Evolutionary conservation across 2,888 invertebrate species (phyloP).

Genomic region (Cantharis flavilabris): DNA sequence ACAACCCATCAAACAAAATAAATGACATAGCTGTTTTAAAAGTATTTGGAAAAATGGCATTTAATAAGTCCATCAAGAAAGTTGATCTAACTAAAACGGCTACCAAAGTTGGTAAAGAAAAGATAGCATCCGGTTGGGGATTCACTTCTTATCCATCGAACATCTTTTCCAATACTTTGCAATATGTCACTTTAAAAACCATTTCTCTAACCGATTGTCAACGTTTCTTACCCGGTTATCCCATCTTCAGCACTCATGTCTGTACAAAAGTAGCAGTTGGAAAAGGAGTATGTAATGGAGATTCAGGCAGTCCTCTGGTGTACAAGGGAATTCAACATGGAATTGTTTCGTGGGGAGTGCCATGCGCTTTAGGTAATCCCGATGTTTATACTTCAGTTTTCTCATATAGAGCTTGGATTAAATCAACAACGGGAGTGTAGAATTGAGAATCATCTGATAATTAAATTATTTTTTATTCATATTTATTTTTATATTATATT

Average conservation of each 20-base stretch:
- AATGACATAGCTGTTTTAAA: constrained; percentile 36
- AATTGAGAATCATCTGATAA: not conserved
- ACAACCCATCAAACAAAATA: constrained; percentile 42
- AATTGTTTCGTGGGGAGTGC: constrained; percentile 61
- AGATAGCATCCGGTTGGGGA: constrained; percentile 33
- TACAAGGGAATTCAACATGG: constrained; percentile 54
- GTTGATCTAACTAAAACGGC: not conserved
- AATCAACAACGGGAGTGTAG: constrained; percentile 3
- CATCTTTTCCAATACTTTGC: constrained; percentile 58
- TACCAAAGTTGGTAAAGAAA: constrained; percentile 4
- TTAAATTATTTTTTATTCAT: not conserved
- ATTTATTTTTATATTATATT: not conserved
- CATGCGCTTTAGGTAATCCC: constrained; percentile 60
- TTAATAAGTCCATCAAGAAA: not conserved
- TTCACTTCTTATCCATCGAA: constrained; percentile 59
- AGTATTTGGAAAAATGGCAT: constrained; percentile 12
- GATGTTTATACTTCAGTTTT: constrained; percentile 60
- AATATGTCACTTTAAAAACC: constrained; percentile 59
- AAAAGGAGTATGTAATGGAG: constrained; percentile 63
- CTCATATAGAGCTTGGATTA: constrained; percentile 57
- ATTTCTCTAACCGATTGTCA: constrained; percentile 59
- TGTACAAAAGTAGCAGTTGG: constrained; percentile 63
- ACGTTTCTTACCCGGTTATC: constrained; percentile 29
- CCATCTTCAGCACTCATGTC: constrained; percentile 59
- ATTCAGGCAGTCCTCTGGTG: constrained; percentile 61